Evolutionary conservation across 2,888 invertebrate genomes (phyloP), one percentile per base, ranked within the genome.

Genomic region (Sipha maydis): DNA sequence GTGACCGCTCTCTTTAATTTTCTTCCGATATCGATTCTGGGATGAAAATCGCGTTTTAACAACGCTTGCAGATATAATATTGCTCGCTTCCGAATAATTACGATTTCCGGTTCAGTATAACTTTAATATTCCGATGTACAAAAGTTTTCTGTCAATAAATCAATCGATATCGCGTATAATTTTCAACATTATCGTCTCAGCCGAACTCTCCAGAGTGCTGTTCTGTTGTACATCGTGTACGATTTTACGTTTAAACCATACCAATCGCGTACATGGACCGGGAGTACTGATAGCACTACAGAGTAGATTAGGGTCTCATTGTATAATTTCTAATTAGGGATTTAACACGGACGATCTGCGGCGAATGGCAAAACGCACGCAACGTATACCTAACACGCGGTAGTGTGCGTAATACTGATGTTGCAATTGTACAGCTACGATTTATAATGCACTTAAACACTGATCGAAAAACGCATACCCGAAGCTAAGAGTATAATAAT

Each of bases 181-280:
- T 34, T 17, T 71, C 31, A 3, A 54, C 25, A 11, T 25, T 69
- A 38, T 71, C 48, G 31, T 83, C 71, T 71, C 80, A 28, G 80
- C 41, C 0, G 25, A 71, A 71, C 71, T 71, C 48, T 34, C 83
- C 54, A 25, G 71, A 83, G 83, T 83, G 28, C 54, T 71, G 71
- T 83, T 83, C 25, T 25, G 25, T 48, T 61, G 41, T 82, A 5
- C 7, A 41, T 41, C 38, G 9, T 48, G 25, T 34, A 34, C n/a
- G 83, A 17, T 75, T 75, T 21, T n/a, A 73, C 83, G n/a, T 83
- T 83, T 73, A 75, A 75, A 83, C 56, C 34, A 83, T n/a, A n/a
- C 67, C 38, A 38, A 41, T 73, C 17, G 56, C 34, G 56, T 73
- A 7, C 0, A 48, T 25, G 21, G 3, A 61, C 61, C 61, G 4